Conservation (phyloP, 1,140 invertebrate species). For the Anastrepha ludens region DNA sequence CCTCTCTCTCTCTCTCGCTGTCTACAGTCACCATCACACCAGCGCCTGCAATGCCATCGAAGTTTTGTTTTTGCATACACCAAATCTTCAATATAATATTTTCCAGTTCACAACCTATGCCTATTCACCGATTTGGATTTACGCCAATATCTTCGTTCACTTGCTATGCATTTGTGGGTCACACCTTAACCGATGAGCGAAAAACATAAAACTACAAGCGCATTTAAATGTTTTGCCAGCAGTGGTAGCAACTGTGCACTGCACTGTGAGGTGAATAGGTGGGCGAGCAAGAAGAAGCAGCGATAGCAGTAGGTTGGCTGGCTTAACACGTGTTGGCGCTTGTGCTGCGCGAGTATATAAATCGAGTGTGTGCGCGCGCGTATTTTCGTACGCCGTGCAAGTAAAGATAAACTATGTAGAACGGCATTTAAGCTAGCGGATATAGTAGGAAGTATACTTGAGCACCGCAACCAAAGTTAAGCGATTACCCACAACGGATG, state of each 20-base stretch:
- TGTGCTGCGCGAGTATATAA: slow-evolving; percentile 9
- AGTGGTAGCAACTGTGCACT: not conserved
- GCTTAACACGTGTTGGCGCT: slow-evolving; percentile 39
- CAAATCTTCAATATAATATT: not conserved
- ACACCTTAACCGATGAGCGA: not conserved
- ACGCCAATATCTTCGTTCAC: not conserved
- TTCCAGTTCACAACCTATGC: slow-evolving; percentile 15
- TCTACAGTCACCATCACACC: not conserved
- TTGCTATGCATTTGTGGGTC: not conserved
- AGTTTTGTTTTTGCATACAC: not conserved
- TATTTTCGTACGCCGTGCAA: not conserved
- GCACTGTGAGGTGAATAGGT: not conserved
- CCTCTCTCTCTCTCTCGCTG: not conserved
- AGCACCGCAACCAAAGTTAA: slow-evolving; percentile 40
- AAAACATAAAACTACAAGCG: not conserved
- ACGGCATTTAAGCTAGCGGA: slow-evolving; percentile 2
- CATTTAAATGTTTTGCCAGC: slow-evolving; percentile 11
- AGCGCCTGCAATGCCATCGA: not conserved
- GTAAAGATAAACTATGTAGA: slow-evolving; percentile 28
- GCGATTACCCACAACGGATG: slow-evolving; percentile 45
- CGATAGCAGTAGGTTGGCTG: not conserved
- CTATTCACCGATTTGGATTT: slow-evolving; percentile 36
- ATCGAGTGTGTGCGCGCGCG: slow-evolving; percentile 2
- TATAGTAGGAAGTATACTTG: slow-evolving; percentile 22
- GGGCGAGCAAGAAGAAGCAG: not conserved